These are phyloP conservation scores for Poeciliopsis turrubarensis DNA, from an alignment of 2,113 vertebrate species.

Conservation along the genomic window DNA sequence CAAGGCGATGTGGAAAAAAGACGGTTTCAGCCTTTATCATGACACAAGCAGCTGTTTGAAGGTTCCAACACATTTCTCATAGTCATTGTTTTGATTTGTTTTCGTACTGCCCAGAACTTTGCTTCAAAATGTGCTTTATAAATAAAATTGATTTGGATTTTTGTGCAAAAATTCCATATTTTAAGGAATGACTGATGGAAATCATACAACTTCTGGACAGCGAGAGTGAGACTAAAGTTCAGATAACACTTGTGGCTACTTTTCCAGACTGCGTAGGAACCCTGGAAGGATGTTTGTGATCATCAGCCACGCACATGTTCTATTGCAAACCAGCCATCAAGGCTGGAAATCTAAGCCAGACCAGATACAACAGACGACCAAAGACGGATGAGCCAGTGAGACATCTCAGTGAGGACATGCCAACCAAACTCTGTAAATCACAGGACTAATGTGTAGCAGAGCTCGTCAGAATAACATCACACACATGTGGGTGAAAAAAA, in stretches of 20 bases:
- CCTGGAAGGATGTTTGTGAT: slow-evolving; percentile 12
- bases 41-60: slow-evolving; percentile 15
- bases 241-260: not conserved
- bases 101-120: too few relatives aligned
- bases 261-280: not conserved
- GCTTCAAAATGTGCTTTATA: too few relatives aligned
- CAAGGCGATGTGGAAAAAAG: not conserved
- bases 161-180: too few relatives aligned
- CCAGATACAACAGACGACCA: slow-evolving; percentile 45
- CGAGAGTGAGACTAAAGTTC: not conserved
- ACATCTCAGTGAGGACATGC: slow-evolving; percentile 19
- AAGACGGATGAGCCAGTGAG: slow-evolving; percentile 35
- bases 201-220: not conserved
- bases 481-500: slow-evolving; percentile 13
- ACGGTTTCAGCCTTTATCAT: not conserved
- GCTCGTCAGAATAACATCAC: slow-evolving; percentile 52
- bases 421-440: slow-evolving; percentile 69
- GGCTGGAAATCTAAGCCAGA: slow-evolving; percentile 62
- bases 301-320: slow-evolving; percentile 58
- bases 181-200: too few relatives aligned
- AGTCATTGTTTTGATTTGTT: too few relatives aligned
- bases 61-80: not conserved
- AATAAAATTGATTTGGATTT: too few relatives aligned
- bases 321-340: slow-evolving; percentile 43
- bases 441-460: slow-evolving; percentile 63